Conservation (phyloP, 2,797 vertebrate genomes). For the Thalassophryne amazonica region DNA sequence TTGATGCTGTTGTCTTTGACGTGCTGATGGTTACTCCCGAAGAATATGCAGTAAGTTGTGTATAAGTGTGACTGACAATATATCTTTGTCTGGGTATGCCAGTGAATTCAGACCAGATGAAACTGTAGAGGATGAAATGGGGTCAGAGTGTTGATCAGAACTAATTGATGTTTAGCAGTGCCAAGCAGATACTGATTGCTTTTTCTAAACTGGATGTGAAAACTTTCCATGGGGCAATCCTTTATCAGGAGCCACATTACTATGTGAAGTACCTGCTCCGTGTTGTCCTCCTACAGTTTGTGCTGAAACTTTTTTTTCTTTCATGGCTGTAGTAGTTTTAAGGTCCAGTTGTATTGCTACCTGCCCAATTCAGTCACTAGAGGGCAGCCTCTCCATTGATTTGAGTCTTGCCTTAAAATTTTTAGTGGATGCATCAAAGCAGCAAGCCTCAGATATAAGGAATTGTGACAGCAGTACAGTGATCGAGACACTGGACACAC, state of each 20-base stretch:
- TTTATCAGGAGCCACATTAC: background rate
- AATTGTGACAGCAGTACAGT: too few species aligned
- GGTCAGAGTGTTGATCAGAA: conserved; percentile 55
- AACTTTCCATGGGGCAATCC: background rate
- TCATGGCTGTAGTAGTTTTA: background rate
- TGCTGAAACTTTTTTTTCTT: background rate
- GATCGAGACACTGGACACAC: too few species aligned
- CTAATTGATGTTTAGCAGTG: conserved; percentile 61
- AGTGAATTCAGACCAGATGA: conserved; percentile 22
- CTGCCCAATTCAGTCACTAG: conserved; percentile 39
- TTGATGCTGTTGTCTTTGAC: conserved; percentile 98
- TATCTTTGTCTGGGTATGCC: background rate
- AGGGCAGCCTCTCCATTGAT: conserved; percentile 43
- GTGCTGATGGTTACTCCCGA: conserved; percentile 97
- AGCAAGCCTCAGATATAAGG: too few species aligned
- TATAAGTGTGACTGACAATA: background rate
- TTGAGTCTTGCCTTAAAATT: too few species aligned
- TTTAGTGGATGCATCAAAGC: too few species aligned
- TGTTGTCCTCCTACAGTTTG: background rate
- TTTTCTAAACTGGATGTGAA: background rate
- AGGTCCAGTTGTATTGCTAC: background rate
- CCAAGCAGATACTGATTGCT: conserved; percentile 7
- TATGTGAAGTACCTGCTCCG: background rate
- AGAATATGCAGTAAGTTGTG: conserved; percentile 93
- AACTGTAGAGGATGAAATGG: conserved; percentile 34